A percentile compares a stretch with the other conserved stretches of the same genome.
Conservation (phyloP, 1,140 invertebrate genomes). For the Drosophila pectinifera region DNA sequence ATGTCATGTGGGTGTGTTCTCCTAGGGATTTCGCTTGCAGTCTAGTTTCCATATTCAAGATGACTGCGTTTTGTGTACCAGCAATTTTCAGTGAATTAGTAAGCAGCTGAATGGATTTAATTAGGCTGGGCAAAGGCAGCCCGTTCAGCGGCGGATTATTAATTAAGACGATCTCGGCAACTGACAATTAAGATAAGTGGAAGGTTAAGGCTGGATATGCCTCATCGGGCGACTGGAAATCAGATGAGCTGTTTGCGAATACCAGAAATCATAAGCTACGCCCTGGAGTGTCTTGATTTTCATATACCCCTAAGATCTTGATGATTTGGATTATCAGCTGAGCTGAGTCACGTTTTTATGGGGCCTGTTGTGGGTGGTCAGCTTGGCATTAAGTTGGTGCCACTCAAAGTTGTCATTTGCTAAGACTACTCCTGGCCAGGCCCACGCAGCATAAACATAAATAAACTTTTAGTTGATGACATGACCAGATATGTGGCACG, state of each 20-base stretch:
- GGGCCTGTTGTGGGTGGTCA: slow-evolving; percentile 10
- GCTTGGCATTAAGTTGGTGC: slow-evolving; percentile 15
- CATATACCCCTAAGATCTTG: not conserved
- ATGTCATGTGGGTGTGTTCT: slow-evolving; percentile 18
- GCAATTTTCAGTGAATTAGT: slow-evolving; percentile 46
- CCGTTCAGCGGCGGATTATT: slow-evolving; percentile 28
- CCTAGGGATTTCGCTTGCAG: not conserved
- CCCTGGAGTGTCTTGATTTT: not conserved
- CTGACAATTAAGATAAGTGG: slow-evolving; percentile 29
- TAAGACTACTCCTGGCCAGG: slow-evolving; percentile 21
- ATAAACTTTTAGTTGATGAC: slow-evolving; percentile 49
- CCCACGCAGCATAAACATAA: slow-evolving; percentile 52
- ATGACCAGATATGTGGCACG: slow-evolving; percentile 55
- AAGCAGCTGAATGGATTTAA: slow-evolving; percentile 49
- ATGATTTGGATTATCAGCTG: slow-evolving; percentile 8
- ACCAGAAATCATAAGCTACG: slow-evolving; percentile 15
- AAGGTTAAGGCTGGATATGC: slow-evolving; percentile 31
- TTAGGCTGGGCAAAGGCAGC: slow-evolving; percentile 21
- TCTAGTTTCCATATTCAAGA: slow-evolving; percentile 46
- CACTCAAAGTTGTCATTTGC: slow-evolving; percentile 26
- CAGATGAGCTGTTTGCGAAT: slow-evolving; percentile 15
- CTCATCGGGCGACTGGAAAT: slow-evolving; percentile 21
- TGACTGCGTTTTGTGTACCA: slow-evolving; percentile 29
- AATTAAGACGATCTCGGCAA: slow-evolving; percentile 36
- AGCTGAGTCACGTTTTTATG: slow-evolving; percentile 26